phyloP scores from a whole-genome alignment of 1,140 invertebrate species.

The Dinoponera quadriceps region DNA sequence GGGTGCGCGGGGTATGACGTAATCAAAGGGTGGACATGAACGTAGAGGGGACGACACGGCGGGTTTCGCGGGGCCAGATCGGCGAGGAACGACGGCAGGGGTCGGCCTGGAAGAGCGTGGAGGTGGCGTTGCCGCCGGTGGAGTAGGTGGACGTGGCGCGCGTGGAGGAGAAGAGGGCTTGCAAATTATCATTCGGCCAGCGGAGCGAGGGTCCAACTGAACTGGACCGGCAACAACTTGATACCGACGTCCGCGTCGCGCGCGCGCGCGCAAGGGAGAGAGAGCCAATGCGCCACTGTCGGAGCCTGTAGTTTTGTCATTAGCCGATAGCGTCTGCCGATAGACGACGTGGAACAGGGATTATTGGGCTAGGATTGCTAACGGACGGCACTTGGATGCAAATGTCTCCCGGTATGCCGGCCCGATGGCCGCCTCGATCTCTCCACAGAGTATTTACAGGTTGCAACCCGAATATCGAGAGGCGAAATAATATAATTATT shows the following conservation, averaged over 20 bases:
- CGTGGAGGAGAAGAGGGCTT: slow-evolving; percentile 67
- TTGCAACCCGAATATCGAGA: slow-evolving; percentile 3
- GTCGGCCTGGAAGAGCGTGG: slow-evolving; percentile 56
- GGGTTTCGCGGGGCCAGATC: slow-evolving; percentile 62
- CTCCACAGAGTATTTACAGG: slow-evolving; percentile 28
- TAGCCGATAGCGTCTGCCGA: slow-evolving; percentile 84
- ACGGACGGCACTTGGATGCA: slow-evolving; percentile 81
- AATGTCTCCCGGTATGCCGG: slow-evolving; percentile 69
- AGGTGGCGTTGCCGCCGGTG: slow-evolving; percentile 55
- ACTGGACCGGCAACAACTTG: slow-evolving; percentile 84
- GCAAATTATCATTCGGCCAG: slow-evolving; percentile 85
- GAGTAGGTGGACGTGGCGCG: slow-evolving; percentile 43
- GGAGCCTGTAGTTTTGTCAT: slow-evolving; percentile 86
- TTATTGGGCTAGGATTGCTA: slow-evolving; percentile 84
- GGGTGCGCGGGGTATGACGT: slow-evolving; percentile 81
- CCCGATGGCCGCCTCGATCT: slow-evolving; percentile 32
- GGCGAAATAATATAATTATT: slow-evolving; percentile 16
- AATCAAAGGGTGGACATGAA: slow-evolving; percentile 83
- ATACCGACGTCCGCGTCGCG: slow-evolving; percentile 78
- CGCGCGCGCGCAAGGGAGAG: not conserved
- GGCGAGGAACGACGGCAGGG: slow-evolving; percentile 65
- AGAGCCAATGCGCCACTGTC: slow-evolving; percentile 71
- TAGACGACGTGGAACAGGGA: slow-evolving; percentile 82
- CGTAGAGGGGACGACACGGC: slow-evolving; percentile 66
- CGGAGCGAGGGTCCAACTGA: slow-evolving; percentile 80